A percentile compares a stretch with the other conserved stretches of the same genome.
Conservation (phyloP, 2,113 vertebrate species). For the Nycticryphes semicollaris region DNA sequence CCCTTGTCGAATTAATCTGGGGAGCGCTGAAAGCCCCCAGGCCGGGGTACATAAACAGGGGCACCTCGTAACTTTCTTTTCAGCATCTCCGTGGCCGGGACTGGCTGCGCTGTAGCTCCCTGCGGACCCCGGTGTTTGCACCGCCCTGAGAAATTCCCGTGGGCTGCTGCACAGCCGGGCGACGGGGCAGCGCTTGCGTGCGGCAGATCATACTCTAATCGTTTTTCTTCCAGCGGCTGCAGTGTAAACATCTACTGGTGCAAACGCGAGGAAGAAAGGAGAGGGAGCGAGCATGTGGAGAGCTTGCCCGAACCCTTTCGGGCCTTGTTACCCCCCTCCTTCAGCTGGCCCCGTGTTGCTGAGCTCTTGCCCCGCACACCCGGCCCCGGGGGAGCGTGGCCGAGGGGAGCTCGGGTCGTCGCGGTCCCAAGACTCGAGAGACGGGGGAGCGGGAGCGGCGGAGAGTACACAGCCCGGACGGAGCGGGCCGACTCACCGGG, state of each 20-base stretch:
- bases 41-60: not conserved
- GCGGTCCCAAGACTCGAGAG: not conserved
- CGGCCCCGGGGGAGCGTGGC: not conserved
- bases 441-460: no score
- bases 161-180: not conserved
- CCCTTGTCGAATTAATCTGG: no score
- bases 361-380: not conserved
- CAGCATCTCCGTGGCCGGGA: not conserved
- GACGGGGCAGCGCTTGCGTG: not conserved
- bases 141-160: not conserved
- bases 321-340: not conserved
- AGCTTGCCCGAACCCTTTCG: not conserved
- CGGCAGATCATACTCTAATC: not conserved
- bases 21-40: not conserved
- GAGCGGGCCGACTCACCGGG: not conserved
- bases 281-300: not conserved
- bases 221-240: not conserved
- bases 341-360: not conserved
- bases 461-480: not conserved
- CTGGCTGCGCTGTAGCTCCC: not conserved
- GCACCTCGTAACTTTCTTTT: not conserved
- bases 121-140: not conserved
- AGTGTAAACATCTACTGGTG: not conserved
- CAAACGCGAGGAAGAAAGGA: not conserved
- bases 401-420: no score